phyloP scores from a whole-genome alignment of 2,888 invertebrate genomes.

The Cyrtodaria siliqua region DNA sequence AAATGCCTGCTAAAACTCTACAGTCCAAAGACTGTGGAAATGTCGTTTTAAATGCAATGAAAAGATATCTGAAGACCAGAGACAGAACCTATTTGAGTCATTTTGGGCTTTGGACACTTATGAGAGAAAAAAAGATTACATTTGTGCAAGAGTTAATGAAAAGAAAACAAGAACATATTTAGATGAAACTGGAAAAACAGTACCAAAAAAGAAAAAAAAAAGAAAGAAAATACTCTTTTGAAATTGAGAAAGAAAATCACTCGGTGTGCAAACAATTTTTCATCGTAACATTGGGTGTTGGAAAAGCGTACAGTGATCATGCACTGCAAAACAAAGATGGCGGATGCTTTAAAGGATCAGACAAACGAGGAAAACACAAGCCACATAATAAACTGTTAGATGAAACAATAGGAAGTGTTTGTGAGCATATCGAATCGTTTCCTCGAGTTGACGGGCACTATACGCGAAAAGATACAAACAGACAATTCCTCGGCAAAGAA shows the following conservation, averaged over 20 bases:
- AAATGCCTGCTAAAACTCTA: constrained; percentile 8
- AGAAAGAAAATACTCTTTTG: constrained; percentile 17
- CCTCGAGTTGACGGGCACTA: constrained; percentile 51
- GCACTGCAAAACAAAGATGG: constrained; percentile 5
- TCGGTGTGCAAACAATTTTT: constrained; percentile 20
- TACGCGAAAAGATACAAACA: constrained; percentile 35
- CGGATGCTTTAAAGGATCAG: constrained; percentile 8
- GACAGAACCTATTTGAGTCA: constrained; percentile 24
- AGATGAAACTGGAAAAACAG: constrained; percentile 4
- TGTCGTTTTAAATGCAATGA: constrained; percentile 34
- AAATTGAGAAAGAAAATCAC: constrained; percentile 10
- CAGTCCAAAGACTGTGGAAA: constrained; percentile 14
- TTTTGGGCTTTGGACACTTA: constrained; percentile 34
- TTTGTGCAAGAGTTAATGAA: constrained; percentile 31
- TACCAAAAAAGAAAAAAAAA: constrained; percentile 21
- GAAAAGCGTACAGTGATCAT: constrained; percentile 13
- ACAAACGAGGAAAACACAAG: constrained; percentile 11
- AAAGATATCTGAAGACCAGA: constrained; percentile 24
- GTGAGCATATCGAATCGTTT: constrained; percentile 57
- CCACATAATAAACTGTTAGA: constrained; percentile 2
- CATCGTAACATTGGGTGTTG: background rate
- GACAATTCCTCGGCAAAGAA: constrained; percentile 34
- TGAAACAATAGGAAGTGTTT: constrained; percentile 12
- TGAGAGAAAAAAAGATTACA: constrained; percentile 45
- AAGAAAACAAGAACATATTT: constrained; percentile 24